Evolutionary conservation across 2,113 vertebrate species (phyloP).

Genomic region (Cyanoramphus novaezelandiae): DNA sequence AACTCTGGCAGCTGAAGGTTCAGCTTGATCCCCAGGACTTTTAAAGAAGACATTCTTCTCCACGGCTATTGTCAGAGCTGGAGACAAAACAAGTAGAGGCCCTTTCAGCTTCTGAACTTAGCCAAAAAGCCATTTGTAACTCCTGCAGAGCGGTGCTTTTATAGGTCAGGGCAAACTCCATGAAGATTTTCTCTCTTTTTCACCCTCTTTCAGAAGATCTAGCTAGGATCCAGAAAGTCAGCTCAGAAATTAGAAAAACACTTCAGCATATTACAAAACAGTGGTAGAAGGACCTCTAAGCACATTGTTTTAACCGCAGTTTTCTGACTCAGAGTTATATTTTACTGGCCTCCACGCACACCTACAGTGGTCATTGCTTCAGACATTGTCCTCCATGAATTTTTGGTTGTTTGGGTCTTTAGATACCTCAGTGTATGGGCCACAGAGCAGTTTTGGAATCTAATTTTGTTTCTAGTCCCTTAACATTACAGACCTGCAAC

Average conservation of each 20-base stretch:
- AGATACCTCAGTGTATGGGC: neutral
- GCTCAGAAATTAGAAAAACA: constrained; percentile 4
- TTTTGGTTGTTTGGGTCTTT: neutral
- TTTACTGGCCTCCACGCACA: neutral
- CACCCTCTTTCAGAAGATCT: constrained; percentile 8
- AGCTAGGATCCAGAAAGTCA: neutral
- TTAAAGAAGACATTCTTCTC: constrained; percentile 68
- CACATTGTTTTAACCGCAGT: neutral
- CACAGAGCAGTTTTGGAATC: neutral
- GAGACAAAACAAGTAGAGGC: constrained; percentile 59
- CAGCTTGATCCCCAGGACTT: constrained; percentile 60
- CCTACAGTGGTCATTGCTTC: neutral
- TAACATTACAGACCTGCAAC: neutral
- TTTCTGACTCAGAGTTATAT: neutral
- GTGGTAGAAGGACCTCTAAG: neutral
- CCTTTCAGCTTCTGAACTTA: constrained; percentile 65
- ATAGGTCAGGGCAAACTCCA: constrained; percentile 47
- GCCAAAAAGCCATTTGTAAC: constrained; percentile 66
- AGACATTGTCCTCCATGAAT: neutral
- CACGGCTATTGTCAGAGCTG: constrained; percentile 52
- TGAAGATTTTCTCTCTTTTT: constrained; percentile 49
- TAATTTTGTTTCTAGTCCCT: neutral
- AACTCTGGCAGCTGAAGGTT: constrained; percentile 42
- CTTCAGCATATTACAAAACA: neutral
- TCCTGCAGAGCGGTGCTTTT: constrained; percentile 50